phyloP scores from a whole-genome alignment of 2,113 vertebrate genomes.

The Xiphias gladius region DNA sequence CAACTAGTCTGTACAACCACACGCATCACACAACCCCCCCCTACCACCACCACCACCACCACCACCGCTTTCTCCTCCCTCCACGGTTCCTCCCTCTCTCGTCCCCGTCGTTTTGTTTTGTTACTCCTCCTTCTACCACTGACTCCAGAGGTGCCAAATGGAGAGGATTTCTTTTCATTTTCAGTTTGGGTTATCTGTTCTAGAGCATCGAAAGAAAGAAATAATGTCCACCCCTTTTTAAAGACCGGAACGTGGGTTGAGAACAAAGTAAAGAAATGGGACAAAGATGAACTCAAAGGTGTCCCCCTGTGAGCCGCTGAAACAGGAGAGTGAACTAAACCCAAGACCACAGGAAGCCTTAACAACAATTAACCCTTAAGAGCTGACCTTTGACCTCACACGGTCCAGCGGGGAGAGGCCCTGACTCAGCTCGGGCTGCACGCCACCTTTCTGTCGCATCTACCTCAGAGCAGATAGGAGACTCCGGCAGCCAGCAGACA shows the following conservation, averaged over 20 bases:
- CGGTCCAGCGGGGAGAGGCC: constrained; percentile 4
- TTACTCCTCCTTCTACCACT: constrained; percentile 55
- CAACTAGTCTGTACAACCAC: constrained; percentile 53
- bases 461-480: constrained; percentile 82
- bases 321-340: constrained; percentile 59
- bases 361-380: constrained; percentile 72
- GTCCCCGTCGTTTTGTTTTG: constrained; percentile 49
- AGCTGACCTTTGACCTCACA: constrained; percentile 65
- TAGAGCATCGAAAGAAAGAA: constrained; percentile 43
- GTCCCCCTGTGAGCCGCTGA: constrained; percentile 49
- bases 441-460: constrained; percentile 67
- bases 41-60: background rate
- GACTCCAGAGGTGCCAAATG: constrained; percentile 91
- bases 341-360: constrained; percentile 90
- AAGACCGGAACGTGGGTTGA: constrained; percentile 79
- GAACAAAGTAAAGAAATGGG: constrained; percentile 61
- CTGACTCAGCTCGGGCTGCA: constrained; percentile 43
- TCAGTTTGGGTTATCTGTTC: constrained; percentile 47
- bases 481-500: constrained; percentile 26
- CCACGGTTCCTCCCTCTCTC: background rate
- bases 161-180: constrained; percentile 76
- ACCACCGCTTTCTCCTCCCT: background rate
- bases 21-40: background rate
- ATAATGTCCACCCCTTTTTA: constrained; percentile 71
- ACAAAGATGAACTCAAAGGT: constrained; percentile 47